Base-by-base conservation (phyloP, 2,888 invertebrate genomes). In the Scaptomyza polygonia region DNA sequence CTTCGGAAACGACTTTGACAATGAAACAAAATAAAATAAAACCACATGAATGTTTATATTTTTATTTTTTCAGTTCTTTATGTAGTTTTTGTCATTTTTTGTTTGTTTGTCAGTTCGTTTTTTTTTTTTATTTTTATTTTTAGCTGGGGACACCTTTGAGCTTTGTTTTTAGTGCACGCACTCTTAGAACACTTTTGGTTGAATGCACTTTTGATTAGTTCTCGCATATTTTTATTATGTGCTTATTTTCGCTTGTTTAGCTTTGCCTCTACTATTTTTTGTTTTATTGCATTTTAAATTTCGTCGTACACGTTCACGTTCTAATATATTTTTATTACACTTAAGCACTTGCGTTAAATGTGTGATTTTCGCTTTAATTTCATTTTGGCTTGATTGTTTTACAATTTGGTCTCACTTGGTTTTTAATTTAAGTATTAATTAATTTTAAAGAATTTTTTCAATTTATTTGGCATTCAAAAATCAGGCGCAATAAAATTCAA, bases 181-280 rank as follows among this genome's bases (percentile, higher is more conserved):
- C 27, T 21, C 12, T 42, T 40, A 52, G 66, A 64, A 52, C 59
- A 69, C 65, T 72, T 78, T 83, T 88, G 72, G 86, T 84, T 88
- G 84, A 84, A 88, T 86, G 88, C 84, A 84, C 84, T 86, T 86
- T 83, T 73, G 63, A 70, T 78, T 72, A 74, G 67, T 48, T 69
- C 56, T 63, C 48, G 9, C 16, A 47, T 25, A 49, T 54, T 7
- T 18, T 25, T 11, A 8, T 8, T 16, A 16, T 53, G 44, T 49
- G 16, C 39, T 40, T 47, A 9, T 49, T 51, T 42, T 48, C 36
- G 16, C 42, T 32, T 11, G 6, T 36, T 32, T 51, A 14, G 39
- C 29, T 42, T 39, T 14, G 27, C 43, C 36, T 8, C 0, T 18
- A 9, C 1, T n/a, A 0, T 14, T 21, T 30, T 3, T 4, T 21